Evolutionary conservation across 2,888 invertebrate genomes (phyloP).

Genomic region (Spisula subtruncata): DNA sequence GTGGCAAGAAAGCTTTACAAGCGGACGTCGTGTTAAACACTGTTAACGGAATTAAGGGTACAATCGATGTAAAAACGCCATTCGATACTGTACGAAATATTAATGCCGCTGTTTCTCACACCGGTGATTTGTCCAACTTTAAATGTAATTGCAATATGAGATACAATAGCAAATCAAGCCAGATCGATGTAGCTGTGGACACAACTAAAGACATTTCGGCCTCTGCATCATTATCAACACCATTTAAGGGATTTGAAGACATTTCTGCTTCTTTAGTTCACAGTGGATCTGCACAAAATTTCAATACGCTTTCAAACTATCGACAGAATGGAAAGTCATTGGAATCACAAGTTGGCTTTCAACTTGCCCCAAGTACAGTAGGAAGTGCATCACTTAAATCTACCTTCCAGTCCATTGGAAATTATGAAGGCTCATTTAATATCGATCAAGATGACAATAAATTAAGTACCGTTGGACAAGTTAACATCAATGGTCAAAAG

Average conservation of each 20-base stretch:
- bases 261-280: constrained; percentile 52
- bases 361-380: not conserved
- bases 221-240: constrained; percentile 42
- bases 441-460: constrained; percentile 21
- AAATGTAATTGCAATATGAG: constrained; percentile 50
- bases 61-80: constrained; percentile 47
- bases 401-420: constrained; percentile 35
- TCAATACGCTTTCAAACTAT: constrained; percentile 49
- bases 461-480: constrained; percentile 48
- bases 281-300: constrained; percentile 37
- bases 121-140: constrained; percentile 53
- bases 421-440: constrained; percentile 48
- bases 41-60: constrained; percentile 48
- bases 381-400: constrained; percentile 55
- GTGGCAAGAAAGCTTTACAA: constrained; percentile 49
- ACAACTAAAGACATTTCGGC: constrained; percentile 40
- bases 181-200: constrained; percentile 46
- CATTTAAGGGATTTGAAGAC: constrained; percentile 49
- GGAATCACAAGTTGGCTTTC: constrained; percentile 43
- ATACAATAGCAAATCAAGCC: constrained; percentile 32
- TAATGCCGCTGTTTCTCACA: constrained; percentile 42
- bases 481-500: constrained; percentile 27
- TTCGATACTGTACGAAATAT: constrained; percentile 47
- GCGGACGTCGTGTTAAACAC: constrained; percentile 41
- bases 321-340: constrained; percentile 32